phyloP scores from a whole-genome alignment of 1,140 invertebrate species.

The Pachypeltis micranthus region DNA sequence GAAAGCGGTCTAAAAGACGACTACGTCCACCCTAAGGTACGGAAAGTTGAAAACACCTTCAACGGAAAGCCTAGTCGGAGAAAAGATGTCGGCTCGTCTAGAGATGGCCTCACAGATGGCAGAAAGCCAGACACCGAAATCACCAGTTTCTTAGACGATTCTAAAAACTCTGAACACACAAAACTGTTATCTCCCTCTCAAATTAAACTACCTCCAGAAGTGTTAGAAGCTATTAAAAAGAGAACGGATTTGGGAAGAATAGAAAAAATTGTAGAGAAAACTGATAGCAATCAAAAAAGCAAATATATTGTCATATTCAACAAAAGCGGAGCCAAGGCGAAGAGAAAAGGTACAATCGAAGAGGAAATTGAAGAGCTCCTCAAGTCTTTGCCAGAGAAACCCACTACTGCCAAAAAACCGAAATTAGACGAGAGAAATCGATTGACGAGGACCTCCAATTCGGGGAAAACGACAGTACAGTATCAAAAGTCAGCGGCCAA shows the following conservation, averaged over 20 bases:
- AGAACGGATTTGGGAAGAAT: not conserved
- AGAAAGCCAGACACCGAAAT: not conserved
- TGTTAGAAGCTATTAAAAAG: not conserved
- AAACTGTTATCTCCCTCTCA: not conserved
- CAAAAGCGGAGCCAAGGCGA: not conserved
- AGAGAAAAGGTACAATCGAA: not conserved
- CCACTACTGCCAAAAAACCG: not conserved
- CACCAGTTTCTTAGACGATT: too few relatives aligned
- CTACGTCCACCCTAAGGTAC: not conserved
- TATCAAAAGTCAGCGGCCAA: too few relatives aligned
- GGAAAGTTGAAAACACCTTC: not conserved
- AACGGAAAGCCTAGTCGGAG: not conserved
- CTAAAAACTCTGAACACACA: too few relatives aligned
- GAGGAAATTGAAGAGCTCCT: not conserved
- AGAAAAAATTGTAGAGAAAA: not conserved
- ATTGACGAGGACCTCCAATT: too few relatives aligned
- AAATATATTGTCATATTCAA: conserved; percentile 3
- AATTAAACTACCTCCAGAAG: not conserved
- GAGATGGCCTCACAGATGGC: not conserved
- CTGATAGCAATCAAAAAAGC: not conserved
- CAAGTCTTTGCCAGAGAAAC: not conserved
- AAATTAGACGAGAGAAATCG: too few relatives aligned
- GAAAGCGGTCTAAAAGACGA: not conserved
- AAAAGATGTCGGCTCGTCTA: not conserved
- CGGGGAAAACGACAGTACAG: too few relatives aligned